phyloP scores from a whole-genome alignment of 2,888 invertebrate species.

The Tiliacea citrago region DNA sequence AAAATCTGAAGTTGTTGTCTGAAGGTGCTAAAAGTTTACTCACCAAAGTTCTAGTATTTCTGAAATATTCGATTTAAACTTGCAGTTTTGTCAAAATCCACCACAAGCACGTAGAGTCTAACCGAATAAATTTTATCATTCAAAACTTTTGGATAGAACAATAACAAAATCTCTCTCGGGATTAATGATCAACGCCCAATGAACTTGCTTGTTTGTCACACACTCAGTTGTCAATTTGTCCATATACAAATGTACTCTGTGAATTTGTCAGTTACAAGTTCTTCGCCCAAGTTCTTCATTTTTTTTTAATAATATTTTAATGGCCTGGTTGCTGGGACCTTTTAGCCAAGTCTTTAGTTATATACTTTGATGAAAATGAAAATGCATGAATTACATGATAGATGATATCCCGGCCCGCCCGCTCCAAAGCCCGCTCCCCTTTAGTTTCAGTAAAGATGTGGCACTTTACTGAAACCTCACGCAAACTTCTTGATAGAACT shows the following conservation, averaged over 20 bases:
- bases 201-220: conserved; percentile 4
- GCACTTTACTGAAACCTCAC: too few relatives aligned
- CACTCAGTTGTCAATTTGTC: background rate
- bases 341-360: too few relatives aligned
- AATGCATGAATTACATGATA: too few relatives aligned
- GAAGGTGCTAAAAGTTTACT: conserved; percentile 8
- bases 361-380: too few relatives aligned
- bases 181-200: conserved; percentile 51
- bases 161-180: conserved; percentile 13
- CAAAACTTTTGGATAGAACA: conserved; percentile 23
- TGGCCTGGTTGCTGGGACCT: too few relatives aligned
- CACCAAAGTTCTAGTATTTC: conserved; percentile 8
- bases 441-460: too few relatives aligned
- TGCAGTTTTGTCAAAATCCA: conserved; percentile 1
- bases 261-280: background rate
- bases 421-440: too few relatives aligned
- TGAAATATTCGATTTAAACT: conserved; percentile 1
- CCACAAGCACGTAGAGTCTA: background rate
- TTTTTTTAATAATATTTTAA: too few relatives aligned
- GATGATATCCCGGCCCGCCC: too few relatives aligned
- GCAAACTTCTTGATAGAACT: too few relatives aligned
- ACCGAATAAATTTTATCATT: conserved; percentile 1
- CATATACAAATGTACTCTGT: too few relatives aligned
- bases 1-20: conserved; percentile 2
- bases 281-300: too few relatives aligned